Evolutionary conservation across 1,140 invertebrate genomes (phyloP).

Genomic region (Scaptodrosophila lebanonensis): DNA sequence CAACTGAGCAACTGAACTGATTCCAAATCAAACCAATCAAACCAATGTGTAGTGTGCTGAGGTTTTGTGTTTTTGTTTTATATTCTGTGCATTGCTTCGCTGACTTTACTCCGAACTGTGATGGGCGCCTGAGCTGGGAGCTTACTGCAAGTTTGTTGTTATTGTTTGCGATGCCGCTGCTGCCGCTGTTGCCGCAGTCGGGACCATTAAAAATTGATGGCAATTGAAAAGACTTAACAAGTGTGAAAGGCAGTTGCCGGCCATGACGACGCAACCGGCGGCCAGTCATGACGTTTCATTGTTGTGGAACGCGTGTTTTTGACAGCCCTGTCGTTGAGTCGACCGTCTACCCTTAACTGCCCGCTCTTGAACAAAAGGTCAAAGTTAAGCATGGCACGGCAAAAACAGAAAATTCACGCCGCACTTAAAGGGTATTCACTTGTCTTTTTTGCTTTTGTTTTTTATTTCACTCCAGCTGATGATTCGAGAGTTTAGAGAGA

Average conservation of each 20-base stretch:
- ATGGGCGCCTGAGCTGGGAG: constrained; percentile 32
- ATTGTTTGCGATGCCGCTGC: constrained; percentile 6
- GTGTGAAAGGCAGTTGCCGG: constrained; percentile 32
- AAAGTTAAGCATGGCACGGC: constrained; percentile 19
- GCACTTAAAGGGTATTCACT: constrained; percentile 50
- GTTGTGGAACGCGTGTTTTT: constrained; percentile 47
- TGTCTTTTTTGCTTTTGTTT: constrained; percentile 37
- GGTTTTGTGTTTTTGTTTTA: not conserved
- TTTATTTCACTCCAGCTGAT: too few species aligned
- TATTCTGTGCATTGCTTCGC: not conserved
- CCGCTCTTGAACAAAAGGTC: constrained; percentile 5
- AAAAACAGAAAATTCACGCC: constrained; percentile 13
- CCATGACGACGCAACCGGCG: constrained; percentile 15
- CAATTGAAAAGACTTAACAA: constrained; percentile 65
- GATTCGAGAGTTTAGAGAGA: too few species aligned
- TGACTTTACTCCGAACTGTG: too few species aligned
- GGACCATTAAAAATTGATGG: constrained; percentile 55
- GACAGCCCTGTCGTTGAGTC: constrained; percentile 41
- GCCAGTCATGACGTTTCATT: too few species aligned
- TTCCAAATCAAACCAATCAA: constrained; percentile 32
- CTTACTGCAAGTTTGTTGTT: constrained; percentile 7
- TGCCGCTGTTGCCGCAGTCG: not conserved
- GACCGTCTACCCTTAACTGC: constrained; percentile 7
- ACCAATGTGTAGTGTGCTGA: constrained; percentile 9
- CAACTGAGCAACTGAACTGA: constrained; percentile 3